Evolutionary conservation across 2,797 vertebrate genomes (phyloP).

Genomic region (Chlorospingus flavigularis): DNA sequence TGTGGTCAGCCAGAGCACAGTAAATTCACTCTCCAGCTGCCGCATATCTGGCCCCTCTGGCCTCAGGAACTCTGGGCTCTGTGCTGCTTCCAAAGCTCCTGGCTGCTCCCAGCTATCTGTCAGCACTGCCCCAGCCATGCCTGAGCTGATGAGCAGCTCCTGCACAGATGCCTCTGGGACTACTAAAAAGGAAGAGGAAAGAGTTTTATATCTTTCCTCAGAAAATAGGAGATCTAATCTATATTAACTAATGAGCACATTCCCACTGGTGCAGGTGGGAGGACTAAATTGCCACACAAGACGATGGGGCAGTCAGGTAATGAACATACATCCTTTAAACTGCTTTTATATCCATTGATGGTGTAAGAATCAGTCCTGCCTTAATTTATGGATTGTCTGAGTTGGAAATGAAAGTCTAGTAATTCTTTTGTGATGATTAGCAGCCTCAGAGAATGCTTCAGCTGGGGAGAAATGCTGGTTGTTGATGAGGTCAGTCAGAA

Average conservation of each 20-base stretch:
- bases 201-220: not conserved
- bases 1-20: not conserved
- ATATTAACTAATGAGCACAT: not conserved
- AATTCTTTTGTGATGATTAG: conserved; percentile 34
- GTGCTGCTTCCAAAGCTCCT: not conserved
- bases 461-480: not conserved
- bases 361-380: not conserved
- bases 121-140: not conserved
- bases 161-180: not conserved
- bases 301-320: not conserved
- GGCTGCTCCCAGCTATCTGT: not conserved
- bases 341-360: not conserved
- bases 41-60: not conserved
- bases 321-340: not conserved
- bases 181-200: not conserved
- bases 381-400: not conserved
- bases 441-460: not conserved
- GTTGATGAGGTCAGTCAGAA: conserved; percentile 39
- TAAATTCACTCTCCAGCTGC: not conserved
- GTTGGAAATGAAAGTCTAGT: not conserved
- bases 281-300: not conserved
- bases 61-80: not conserved
- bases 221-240: not conserved
- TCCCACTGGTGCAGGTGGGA: not conserved
- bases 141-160: not conserved